Percentiles rank a stretch among this genome's conserved stretches.
These are phyloP conservation scores for Ostrea denselamellosa DNA, from an alignment of 1,140 invertebrate genomes.

Conservation along the genomic window DNA sequence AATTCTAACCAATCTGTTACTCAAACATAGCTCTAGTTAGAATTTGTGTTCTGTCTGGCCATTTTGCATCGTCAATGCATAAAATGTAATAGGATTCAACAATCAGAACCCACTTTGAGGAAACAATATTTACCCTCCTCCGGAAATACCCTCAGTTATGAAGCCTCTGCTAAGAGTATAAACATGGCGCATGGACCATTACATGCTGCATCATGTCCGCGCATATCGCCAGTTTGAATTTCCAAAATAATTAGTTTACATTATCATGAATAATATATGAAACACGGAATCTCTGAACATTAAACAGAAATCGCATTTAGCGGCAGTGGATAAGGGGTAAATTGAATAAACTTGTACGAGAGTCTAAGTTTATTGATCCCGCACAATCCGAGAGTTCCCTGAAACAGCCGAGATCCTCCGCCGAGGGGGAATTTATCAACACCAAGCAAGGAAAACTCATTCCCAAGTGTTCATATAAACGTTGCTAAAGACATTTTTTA, in stretches of 20 bases:
- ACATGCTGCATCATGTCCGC: neutral
- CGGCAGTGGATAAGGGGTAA: neutral
- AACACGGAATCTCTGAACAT: constrained; percentile 17
- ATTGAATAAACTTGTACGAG: constrained; percentile 29
- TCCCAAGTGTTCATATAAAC: too few relatives aligned
- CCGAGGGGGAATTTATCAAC: neutral
- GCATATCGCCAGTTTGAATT: neutral
- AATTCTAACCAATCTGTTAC: too few relatives aligned
- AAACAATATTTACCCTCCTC: too few relatives aligned
- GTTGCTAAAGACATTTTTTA: too few relatives aligned
- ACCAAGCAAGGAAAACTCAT: too few relatives aligned
- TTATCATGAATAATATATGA: constrained; percentile 28
- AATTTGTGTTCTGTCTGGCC: too few relatives aligned
- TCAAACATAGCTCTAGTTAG: too few relatives aligned
- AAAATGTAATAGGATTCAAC: too few relatives aligned
- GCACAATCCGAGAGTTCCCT: neutral
- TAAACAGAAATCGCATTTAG: constrained; percentile 12
- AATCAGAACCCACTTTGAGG: neutral
- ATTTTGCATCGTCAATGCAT: too few relatives aligned
- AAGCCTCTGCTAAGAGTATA: neutral
- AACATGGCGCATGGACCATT: neutral
- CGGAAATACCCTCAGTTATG: too few relatives aligned
- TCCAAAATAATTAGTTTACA: constrained; percentile 30
- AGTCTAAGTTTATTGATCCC: neutral
- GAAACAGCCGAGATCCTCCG: neutral